A percentile compares a stretch with the other conserved stretches of the same genome.
These are phyloP conservation scores for Drosophila peninsularis DNA, from an alignment of 2,888 invertebrate species.

Conservation along the genomic window DNA sequence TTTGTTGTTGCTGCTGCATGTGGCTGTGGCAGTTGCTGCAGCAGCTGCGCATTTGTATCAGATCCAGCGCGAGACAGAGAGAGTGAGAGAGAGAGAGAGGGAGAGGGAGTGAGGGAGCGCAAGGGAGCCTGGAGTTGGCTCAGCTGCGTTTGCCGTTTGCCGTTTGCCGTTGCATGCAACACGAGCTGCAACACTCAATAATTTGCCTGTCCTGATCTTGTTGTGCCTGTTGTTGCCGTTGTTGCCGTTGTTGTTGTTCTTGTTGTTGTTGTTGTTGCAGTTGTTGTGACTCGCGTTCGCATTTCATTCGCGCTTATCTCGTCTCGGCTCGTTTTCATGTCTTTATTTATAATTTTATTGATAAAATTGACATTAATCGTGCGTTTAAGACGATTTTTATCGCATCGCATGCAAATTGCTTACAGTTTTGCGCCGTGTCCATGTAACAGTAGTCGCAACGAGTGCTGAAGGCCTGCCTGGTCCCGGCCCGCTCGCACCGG, in stretches of 20 bases:
- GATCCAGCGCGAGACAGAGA: slow-evolving; percentile 9
- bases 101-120: not conserved
- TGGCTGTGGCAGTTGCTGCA: slow-evolving; percentile 15
- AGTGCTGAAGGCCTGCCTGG: slow-evolving; percentile 8
- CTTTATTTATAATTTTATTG: slow-evolving; percentile 84
- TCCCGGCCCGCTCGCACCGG: not conserved
- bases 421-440: slow-evolving; percentile 62
- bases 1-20: slow-evolving; percentile 39
- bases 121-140: slow-evolving; percentile 27
- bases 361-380: slow-evolving; percentile 83
- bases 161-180: slow-evolving; percentile 62
- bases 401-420: slow-evolving; percentile 78
- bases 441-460: slow-evolving; percentile 47
- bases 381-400: slow-evolving; percentile 79
- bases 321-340: slow-evolving; percentile 79
- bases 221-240: slow-evolving; percentile 40
- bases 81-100: not conserved
- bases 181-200: slow-evolving; percentile 75
- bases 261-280: slow-evolving; percentile 29
- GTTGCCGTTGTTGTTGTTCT: slow-evolving; percentile 11
- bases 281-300: slow-evolving; percentile 71
- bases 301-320: slow-evolving; percentile 74
- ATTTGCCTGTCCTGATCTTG: slow-evolving; percentile 67
- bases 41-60: slow-evolving; percentile 72
- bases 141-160: slow-evolving; percentile 56